Evolutionary conservation across 2,888 invertebrate species (phyloP).

Genomic region (Cistogaster globosa): DNA sequence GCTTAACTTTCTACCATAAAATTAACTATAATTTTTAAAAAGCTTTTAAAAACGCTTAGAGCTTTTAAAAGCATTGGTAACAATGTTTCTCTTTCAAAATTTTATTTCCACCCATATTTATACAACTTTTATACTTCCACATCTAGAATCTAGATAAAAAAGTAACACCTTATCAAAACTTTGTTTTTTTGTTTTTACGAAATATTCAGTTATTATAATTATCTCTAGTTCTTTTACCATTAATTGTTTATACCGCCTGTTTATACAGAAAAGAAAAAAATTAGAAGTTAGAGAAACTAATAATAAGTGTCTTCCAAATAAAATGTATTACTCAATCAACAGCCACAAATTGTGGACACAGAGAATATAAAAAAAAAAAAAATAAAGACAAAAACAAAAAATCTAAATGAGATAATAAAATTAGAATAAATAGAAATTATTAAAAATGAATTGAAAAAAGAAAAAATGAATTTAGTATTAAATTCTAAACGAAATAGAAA

Average conservation of each 20-base stretch:
- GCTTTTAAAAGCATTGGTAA: constrained; percentile 24
- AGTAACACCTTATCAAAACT: constrained; percentile 50
- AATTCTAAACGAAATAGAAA: neutral
- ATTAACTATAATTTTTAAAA: neutral
- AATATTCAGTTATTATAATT: constrained; percentile 43
- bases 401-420: constrained; percentile 41
- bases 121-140: neutral
- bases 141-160: constrained; percentile 62
- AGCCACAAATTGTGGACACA: neutral
- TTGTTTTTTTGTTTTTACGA: constrained; percentile 10
- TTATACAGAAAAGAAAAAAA: constrained; percentile 27
- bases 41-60: neutral
- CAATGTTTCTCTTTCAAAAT: neutral
- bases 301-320: neutral
- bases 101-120: neutral
- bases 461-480: constrained; percentile 9
- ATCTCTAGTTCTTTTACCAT: constrained; percentile 25
- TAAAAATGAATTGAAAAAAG: constrained; percentile 13
- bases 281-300: constrained; percentile 44
- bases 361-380: neutral
- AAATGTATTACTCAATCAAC: constrained; percentile 35
- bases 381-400: neutral
- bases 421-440: constrained; percentile 35
- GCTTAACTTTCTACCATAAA: neutral
- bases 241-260: constrained; percentile 10